Evolutionary conservation across 1,140 invertebrate genomes (phyloP).

Genomic region (Nasonia giraulti): DNA sequence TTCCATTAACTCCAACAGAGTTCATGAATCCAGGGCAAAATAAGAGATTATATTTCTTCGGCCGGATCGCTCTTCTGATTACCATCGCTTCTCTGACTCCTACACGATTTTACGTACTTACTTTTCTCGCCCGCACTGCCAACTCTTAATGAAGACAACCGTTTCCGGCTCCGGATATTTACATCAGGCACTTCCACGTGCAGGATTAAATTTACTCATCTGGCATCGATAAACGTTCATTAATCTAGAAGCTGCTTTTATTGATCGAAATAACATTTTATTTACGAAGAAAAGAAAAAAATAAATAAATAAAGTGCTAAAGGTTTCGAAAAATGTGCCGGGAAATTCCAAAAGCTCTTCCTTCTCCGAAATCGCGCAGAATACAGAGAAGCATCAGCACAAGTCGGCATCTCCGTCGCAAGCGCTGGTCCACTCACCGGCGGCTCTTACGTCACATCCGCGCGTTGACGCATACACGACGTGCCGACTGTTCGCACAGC

Average conservation of each 20-base stretch:
- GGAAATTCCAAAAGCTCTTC: too few relatives aligned
- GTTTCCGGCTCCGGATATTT: slow-evolving; percentile 35
- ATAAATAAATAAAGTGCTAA: too few relatives aligned
- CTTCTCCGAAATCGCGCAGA: too few relatives aligned
- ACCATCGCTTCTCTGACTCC: slow-evolving; percentile 14
- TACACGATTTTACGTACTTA: slow-evolving; percentile 23
- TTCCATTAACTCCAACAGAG: too few relatives aligned
- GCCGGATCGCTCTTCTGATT: neutral
- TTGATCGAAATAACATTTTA: too few relatives aligned
- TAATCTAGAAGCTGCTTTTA: neutral
- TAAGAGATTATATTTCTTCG: slow-evolving; percentile 19
- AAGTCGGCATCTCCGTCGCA: too few relatives aligned
- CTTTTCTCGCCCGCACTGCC: neutral
- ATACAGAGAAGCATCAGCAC: too few relatives aligned
- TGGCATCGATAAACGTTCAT: neutral
- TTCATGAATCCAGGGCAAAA: too few relatives aligned
- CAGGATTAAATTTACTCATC: slow-evolving; percentile 1
- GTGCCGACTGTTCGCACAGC: slow-evolving; percentile 66
- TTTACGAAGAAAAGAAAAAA: too few relatives aligned
- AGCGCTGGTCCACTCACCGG: neutral
- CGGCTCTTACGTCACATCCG: slow-evolving; percentile 70
- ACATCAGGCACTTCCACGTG: slow-evolving; percentile 11
- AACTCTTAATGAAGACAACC: slow-evolving; percentile 17
- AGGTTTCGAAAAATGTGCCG: neutral
- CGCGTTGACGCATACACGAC: slow-evolving; percentile 66